Evolutionary conservation across 2,888 invertebrate genomes (phyloP), one percentile per base, ranked within the genome.

Genomic region (Boloria euphrosyne): DNA sequence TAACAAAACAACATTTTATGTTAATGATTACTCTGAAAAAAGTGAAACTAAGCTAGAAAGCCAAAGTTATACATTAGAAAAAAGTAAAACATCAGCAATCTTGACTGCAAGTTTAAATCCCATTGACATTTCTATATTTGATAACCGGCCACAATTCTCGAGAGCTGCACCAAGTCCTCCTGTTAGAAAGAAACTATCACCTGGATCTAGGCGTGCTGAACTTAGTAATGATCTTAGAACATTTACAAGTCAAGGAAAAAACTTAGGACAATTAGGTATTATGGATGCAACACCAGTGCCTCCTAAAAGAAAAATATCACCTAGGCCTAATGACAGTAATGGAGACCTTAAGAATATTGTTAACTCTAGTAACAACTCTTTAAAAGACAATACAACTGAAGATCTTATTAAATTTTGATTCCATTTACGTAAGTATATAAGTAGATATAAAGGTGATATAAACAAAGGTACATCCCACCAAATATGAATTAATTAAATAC

Each of bases 151-250:
- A 7, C 73, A 79, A 13, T 87, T 83, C 68, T 89, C 89, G 1
- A 79, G 91, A 44, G 82, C 89, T 6, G 93, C 92, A 16, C 93
- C 93, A 0, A 92, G 92, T 68, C 92, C 92, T 10, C 92, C 93
- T 0, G 86, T 85, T 1, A 81, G 92, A 70, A 86, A 79, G 49
- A 92, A 90, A 73, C 69, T 88, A 54, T 89, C 89, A 1, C 91
- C 91, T 0, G 77, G 72, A 6, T 78, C 66, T 31, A 78, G 76
- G 38, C 78, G 84, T 38, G 71, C 69, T 22, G 89, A 86, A 54
- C 63, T 77, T 0, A 78, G 71, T 49, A 76, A 74, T 43, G 85
- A 87, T 22, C 74, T 84, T 0, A 82, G 76, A 68, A 67, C 73
- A 31, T 80, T 89, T 55, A 74, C 81, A 1, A 86, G 86, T 66